Percentiles rank a stretch among this genome's conserved stretches.
These are phyloP conservation scores for Beris morrisii DNA, from an alignment of 2,888 invertebrate genomes.

Conservation along the genomic window DNA sequence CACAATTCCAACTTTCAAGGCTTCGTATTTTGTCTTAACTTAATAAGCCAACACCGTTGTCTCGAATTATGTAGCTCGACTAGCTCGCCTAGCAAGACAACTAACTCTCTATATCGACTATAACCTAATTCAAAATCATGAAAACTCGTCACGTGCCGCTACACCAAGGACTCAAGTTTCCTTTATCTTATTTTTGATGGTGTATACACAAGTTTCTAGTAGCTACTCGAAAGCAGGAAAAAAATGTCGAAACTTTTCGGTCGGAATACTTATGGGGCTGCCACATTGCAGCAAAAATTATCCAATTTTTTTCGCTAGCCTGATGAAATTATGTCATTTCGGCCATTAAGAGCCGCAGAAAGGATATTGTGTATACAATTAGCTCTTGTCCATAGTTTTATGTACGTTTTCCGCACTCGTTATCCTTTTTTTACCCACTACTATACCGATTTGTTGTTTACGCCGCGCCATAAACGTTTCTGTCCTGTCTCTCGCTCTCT, in stretches of 20 bases:
- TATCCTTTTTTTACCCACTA: not conserved
- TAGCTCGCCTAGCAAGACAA: not conserved
- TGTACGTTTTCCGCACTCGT: not conserved
- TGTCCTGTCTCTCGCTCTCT: not conserved
- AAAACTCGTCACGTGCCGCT: conserved; percentile 24
- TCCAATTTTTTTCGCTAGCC: not conserved
- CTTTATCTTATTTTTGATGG: conserved; percentile 26
- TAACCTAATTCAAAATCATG: conserved; percentile 7
- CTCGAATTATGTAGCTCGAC: not conserved
- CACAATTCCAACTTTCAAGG: conserved; percentile 5
- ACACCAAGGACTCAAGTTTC: conserved; percentile 26
- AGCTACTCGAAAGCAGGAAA: not conserved
- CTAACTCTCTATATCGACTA: not conserved
- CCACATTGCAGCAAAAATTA: no score
- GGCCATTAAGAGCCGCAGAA: conserved; percentile 2
- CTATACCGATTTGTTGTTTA: conserved; percentile 1
- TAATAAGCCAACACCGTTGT: conserved; percentile 16
- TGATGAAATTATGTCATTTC: conserved; percentile 13
- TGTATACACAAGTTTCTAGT: conserved; percentile 17
- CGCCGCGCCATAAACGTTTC: not conserved
- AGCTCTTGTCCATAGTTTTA: not conserved
- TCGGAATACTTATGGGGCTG: no score
- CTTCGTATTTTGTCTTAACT: conserved; percentile 19
- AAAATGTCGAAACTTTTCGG: not conserved
- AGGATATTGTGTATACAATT: not conserved